Conservation (phyloP, 92 coral and sea anemone genomes). For the Zoanthus solanderi region DNA sequence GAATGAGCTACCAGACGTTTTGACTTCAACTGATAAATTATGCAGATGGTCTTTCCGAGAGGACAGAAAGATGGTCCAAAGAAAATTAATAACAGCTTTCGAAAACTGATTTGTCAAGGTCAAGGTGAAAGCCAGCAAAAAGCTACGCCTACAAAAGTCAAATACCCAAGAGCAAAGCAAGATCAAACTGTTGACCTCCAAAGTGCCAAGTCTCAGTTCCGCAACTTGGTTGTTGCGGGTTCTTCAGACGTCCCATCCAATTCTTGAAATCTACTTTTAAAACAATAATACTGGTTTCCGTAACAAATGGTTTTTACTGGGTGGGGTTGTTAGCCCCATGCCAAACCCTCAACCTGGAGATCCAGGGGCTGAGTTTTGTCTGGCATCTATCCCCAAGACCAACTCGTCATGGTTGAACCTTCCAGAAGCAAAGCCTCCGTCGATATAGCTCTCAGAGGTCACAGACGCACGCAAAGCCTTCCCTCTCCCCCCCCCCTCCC, state of each 20-base stretch:
- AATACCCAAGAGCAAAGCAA: constrained; percentile 39
- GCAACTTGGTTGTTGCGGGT: constrained; percentile 39
- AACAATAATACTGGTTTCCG: not conserved
- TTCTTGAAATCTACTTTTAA: constrained; percentile 46
- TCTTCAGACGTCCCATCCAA: constrained; percentile 45
- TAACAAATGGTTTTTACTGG: too few relatives aligned
- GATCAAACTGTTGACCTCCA: constrained; percentile 30
- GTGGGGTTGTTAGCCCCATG: too few relatives aligned
- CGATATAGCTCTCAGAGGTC: too few relatives aligned
- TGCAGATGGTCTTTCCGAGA: constrained; percentile 38
- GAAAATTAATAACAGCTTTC: constrained; percentile 29
- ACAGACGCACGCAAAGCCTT: too few relatives aligned
- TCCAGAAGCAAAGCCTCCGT: not conserved
- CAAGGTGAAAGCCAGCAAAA: constrained; percentile 20
- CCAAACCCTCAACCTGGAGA: too few relatives aligned
- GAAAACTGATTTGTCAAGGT: constrained; percentile 21
- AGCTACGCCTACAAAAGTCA: constrained; percentile 3
- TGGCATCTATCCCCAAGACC: too few relatives aligned
- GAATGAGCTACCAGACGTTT: constrained; percentile 48
- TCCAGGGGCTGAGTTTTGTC: too few relatives aligned
- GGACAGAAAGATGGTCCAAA: constrained; percentile 37
- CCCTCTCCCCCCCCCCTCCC: too few relatives aligned
- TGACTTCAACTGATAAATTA: constrained; percentile 53
- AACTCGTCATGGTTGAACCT: too few relatives aligned
- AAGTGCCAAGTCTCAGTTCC: constrained; percentile 36